Evolutionary conservation across 2,797 vertebrate genomes (phyloP).

Genomic region (Phrynocephalus forsythii): DNA sequence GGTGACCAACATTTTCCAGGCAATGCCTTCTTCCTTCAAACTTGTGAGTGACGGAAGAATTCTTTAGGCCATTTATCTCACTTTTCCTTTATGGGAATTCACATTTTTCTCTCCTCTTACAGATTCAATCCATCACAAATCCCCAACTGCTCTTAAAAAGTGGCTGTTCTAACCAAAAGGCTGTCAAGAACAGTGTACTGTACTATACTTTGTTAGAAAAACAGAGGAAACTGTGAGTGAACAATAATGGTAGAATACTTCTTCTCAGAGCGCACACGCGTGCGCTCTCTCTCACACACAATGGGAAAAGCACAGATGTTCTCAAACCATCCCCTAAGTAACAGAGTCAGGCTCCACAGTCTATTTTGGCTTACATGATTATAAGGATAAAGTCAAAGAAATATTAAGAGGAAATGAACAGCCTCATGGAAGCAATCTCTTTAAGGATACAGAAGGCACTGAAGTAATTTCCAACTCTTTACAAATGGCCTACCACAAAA

Average conservation of each 20-base stretch:
- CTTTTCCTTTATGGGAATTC: neutral
- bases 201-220: constrained; percentile 38
- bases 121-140: constrained; percentile 10
- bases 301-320: constrained; percentile 50
- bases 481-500: constrained; percentile 54
- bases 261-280: neutral
- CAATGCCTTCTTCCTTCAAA: neutral
- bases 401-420: constrained; percentile 51
- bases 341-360: constrained; percentile 47
- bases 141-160: constrained; percentile 13
- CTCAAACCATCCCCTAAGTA: constrained; percentile 34
- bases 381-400: constrained; percentile 47
- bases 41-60: neutral
- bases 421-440: constrained; percentile 48
- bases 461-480: constrained; percentile 71
- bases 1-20: neutral
- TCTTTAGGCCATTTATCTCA: neutral
- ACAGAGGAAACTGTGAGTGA: constrained; percentile 22
- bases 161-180: constrained; percentile 12
- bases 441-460: constrained; percentile 80
- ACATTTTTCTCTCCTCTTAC: neutral
- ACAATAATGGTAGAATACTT: neutral
- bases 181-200: constrained; percentile 14
- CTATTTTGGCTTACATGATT: constrained; percentile 42
- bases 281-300: neutral